Percentiles rank a stretch among this genome's conserved stretches.
Conservation (phyloP, 1,140 invertebrate species). For the Spodoptera frugiperda region DNA sequence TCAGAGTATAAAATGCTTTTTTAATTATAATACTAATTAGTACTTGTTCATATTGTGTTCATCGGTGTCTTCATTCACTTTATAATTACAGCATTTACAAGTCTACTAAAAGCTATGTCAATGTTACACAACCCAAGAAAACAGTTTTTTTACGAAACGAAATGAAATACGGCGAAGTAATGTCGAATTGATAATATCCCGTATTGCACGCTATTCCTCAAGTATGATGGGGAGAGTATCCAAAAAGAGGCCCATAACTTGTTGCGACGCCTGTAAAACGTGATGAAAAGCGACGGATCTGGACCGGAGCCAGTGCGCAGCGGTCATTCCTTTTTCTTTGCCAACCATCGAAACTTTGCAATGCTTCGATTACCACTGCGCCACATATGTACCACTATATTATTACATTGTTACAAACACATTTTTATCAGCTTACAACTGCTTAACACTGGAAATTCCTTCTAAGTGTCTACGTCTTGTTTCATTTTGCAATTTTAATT, state of each 20-base stretch:
- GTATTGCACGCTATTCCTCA: conserved; percentile 17
- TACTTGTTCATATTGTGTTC: too few species aligned
- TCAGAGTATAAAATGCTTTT: conserved; percentile 15
- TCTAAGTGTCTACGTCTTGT: conserved; percentile 4
- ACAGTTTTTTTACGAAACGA: background rate
- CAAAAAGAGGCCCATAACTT: conserved; percentile 61
- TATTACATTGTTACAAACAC: conserved; percentile 11
- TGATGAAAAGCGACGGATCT: conserved; percentile 60
- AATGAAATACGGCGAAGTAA: conserved; percentile 1
- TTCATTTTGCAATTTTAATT: conserved; percentile 22
- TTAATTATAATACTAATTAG: conserved; percentile 21
- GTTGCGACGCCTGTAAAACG: conserved; percentile 62
- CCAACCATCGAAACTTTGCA: conserved; percentile 52
- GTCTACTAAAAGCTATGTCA: background rate
- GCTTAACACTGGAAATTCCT: background rate
- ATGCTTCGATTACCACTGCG: conserved; percentile 44
- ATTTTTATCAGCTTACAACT: background rate
- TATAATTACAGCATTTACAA: too few species aligned
- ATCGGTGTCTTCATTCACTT: too few species aligned
- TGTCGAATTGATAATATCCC: conserved; percentile 30
- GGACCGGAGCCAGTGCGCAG: conserved; percentile 55
- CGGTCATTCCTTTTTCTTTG: conserved; percentile 58
- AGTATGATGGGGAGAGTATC: conserved; percentile 42
- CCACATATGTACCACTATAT: background rate
- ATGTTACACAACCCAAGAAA: background rate